These are phyloP conservation scores for Carduelis carduelis DNA, from an alignment of 2,797 vertebrate genomes.

Conservation along the genomic window DNA sequence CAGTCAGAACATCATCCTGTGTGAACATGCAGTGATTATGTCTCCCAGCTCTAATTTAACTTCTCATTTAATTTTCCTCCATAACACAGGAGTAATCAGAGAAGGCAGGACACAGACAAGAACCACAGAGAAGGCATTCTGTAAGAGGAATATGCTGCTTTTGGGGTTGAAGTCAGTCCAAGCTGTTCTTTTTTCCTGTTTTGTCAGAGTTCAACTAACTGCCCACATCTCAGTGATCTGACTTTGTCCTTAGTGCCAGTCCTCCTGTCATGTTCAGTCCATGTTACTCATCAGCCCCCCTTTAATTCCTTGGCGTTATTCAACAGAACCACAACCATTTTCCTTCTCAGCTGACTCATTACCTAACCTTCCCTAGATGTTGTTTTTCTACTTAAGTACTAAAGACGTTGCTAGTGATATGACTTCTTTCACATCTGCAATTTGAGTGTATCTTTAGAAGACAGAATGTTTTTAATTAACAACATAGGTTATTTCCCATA, in stretches of 20 bases:
- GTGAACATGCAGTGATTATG: slow-evolving; percentile 57
- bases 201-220: neutral
- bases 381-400: neutral
- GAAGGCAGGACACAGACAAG: neutral
- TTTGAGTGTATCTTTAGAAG: neutral
- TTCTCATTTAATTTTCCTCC: neutral
- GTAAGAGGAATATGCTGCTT: neutral
- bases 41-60: neutral
- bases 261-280: neutral
- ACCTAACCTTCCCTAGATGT: neutral
- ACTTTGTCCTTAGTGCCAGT: neutral
- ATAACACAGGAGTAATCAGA: neutral
- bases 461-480: neutral
- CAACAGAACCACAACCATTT: neutral
- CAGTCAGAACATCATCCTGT: slow-evolving; percentile 95
- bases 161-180: neutral
- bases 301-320: neutral
- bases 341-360: neutral
- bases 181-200: neutral
- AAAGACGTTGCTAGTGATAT: neutral
- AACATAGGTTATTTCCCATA: neutral
- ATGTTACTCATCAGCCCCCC: neutral
- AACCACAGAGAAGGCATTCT: neutral
- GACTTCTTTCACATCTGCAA: neutral
- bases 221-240: neutral